Base-by-base conservation (phyloP, 2,797 vertebrate species). In the Enteromius trimaculatus region DNA sequence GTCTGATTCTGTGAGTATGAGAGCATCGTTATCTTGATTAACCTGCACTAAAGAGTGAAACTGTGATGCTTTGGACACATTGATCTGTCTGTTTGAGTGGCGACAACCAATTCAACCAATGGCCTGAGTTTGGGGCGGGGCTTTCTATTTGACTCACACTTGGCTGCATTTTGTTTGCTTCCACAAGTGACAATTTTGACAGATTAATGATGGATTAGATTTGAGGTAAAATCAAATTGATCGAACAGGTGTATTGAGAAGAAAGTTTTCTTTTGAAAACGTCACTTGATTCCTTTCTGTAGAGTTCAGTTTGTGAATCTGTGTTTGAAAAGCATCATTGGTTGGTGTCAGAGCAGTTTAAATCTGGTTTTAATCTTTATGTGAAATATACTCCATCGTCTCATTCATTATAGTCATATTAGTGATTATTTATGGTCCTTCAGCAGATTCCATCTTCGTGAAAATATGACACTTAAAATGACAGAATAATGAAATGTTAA, bases 1-100 rank as follows among this genome's bases (percentile, higher is more conserved):
- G 94, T 31, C 94, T 99, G 1, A 93, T 95, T 89, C 89, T 98
- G 98, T 99, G 93, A 99, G 98, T 98, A 89, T 44, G 10, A 60
- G n/a, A 2, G 26, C 13, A 3, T 68, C 6, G 0, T 3, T n/a
- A 34, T 75, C 17, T 64, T 64, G 62, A 64, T 64, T 34, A 17
- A 64, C 60, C 31, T 17, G 14, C 60, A 31, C 14, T 31, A 8
- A 71, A 6, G 31, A 37, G 31, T 66, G 17, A 66, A 66, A 37
- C 31, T 21, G 13, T 21, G 19, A 19, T 21, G 26, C 9, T 21
- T 49, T 70, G 8, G 3, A 39, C 37, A 39, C 19, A 68, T n/a
- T 6, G 4, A 68, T 42, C 66, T 69, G 66, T 42, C 37, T 31
- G 29, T 31, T 64, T 17, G 60, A 8, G 26, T 16, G 0, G 16